Base-by-base conservation (phyloP, 2,113 vertebrate species). In the Anguilla rostrata region DNA sequence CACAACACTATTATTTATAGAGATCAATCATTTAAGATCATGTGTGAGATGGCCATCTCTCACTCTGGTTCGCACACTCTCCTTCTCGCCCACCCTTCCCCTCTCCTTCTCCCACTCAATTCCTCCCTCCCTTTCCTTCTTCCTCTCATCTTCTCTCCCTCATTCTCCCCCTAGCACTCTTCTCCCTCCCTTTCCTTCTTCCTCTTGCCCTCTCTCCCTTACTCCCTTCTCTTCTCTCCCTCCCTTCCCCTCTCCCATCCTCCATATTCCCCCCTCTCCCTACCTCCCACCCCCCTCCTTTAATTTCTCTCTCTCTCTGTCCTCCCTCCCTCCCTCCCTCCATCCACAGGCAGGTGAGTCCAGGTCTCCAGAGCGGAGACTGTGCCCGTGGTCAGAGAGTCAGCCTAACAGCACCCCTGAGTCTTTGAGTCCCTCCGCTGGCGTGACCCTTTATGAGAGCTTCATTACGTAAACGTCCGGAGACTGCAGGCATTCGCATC, bases 401-500 rank as follows among this genome's bases (percentile, higher is more conserved):
- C 71, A 75, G 6, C 7, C 0, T n/a, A 34, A 75, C n/a, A 34
- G n/a, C 1, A 5, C 71, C 11, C 26, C 26, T 75, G 71, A 14
- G 11, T 0, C 71, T 29, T 5, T 75, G 71, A 2, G 71, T 22
- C 71, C 29, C 71, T 12, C 26, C 71, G 5, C 83, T 84, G 9
- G 53, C n/a, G 49, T 86, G 86, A 49, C 84, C 78, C 85, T 86
- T 49, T n/a, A 43, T 86, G 78, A 87, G 56, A 80, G 83, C 84
- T 78, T 89, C 89, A 90, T 90, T 90, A 89, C 89, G 86, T 79
- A 53, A 89, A 83, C 85, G 83, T 49, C 88, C 86, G 85, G 84
- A 89, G 87, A 90, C 34, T 6, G 71, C 56, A 83, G 53, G 87
- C 85, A 91, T 92, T 87, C 87, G 41, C 86, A 90, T 92, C 87